phyloP scores from a whole-genome alignment of 2,113 vertebrate genomes.

The Porphyrio hochstetteri region DNA sequence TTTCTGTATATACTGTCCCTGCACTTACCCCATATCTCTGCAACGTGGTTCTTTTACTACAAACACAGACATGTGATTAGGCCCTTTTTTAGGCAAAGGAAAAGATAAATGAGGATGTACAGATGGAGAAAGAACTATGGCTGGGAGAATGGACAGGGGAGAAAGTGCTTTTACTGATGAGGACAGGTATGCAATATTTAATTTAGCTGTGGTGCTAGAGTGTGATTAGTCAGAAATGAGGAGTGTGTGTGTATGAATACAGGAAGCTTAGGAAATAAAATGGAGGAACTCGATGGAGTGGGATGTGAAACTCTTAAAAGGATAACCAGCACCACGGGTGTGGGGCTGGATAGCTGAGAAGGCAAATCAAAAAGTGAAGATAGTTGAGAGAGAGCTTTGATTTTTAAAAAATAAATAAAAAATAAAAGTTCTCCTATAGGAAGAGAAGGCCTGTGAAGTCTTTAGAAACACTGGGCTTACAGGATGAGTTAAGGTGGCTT shows the following conservation, averaged over 20 bases:
- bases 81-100: background rate
- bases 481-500: background rate
- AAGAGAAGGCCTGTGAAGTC: background rate
- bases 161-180: background rate
- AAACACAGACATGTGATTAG: background rate
- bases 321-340: background rate
- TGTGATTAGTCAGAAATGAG: background rate
- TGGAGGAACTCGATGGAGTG: background rate
- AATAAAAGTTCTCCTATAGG: background rate
- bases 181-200: background rate
- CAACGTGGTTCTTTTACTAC: background rate
- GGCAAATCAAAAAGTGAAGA: background rate
- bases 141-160: background rate
- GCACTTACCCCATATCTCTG: background rate
- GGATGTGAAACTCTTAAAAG: background rate
- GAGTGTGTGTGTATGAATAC: background rate
- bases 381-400: fast-evolving
- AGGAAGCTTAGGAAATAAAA: slow-evolving; percentile 17
- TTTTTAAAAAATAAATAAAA: background rate
- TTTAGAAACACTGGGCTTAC: background rate
- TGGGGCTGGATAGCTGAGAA: background rate
- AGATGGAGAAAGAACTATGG: background rate
- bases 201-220: background rate
- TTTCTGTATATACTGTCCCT: background rate
- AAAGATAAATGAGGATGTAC: background rate